Conservation (phyloP, 2,113 vertebrate species). For the Opisthocomus hoazin region DNA sequence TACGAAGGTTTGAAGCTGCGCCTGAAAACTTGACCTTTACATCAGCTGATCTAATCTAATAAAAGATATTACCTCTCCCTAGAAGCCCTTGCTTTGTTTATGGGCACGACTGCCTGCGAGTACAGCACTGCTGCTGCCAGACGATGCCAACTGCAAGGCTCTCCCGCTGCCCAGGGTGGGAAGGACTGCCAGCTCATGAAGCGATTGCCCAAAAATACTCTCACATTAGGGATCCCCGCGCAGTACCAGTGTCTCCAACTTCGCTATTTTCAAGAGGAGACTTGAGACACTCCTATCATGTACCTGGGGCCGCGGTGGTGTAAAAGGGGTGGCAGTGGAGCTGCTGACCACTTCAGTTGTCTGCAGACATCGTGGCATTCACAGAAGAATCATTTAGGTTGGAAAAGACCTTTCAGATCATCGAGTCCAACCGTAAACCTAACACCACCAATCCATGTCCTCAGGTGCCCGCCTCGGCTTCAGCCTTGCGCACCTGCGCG, state of each 20-base stretch:
- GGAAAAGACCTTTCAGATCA: no score
- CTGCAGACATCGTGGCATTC: fast-evolving
- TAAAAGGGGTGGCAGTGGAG: fast-evolving
- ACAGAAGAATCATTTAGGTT: no score
- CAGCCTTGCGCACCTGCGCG: background rate
- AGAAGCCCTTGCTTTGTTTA: constrained; percentile 45
- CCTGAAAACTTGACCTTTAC: constrained; percentile 46
- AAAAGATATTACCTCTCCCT: constrained; percentile 43
- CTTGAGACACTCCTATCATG: fast-evolving
- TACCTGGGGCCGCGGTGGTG: background rate
- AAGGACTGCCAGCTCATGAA: background rate
- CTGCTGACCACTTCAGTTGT: background rate
- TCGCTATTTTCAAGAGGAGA: fast-evolving
- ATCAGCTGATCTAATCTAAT: constrained; percentile 36
- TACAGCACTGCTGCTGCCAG: background rate
- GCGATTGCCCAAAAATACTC: background rate
- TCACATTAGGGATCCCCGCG: background rate
- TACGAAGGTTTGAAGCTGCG: background rate
- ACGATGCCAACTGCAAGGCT: constrained; percentile 14
- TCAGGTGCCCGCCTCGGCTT: fast-evolving
- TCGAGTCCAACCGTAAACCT: no score
- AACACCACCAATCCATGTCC: no score
- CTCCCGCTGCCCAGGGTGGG: background rate
- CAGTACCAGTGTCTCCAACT: fast-evolving
- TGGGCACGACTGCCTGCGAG: background rate